Evolutionary conservation across 2,797 vertebrate species (phyloP).

Genomic region (Aphelocoma californica): DNA sequence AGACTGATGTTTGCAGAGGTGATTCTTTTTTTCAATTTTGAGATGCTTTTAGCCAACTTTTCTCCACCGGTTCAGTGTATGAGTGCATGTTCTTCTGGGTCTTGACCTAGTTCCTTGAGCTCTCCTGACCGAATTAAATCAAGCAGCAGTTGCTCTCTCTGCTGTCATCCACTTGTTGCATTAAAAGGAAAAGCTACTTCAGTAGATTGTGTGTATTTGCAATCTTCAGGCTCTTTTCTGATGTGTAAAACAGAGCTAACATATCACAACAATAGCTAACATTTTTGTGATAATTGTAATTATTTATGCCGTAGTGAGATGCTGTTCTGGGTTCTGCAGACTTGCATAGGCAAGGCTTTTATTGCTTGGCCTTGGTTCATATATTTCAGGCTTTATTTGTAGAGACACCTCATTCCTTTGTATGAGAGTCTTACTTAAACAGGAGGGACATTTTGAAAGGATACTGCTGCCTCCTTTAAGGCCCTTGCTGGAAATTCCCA

Average conservation of each 20-base stretch:
- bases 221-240: background rate
- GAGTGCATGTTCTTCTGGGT: background rate
- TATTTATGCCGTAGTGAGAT: background rate
- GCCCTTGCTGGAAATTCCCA: background rate
- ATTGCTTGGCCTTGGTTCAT: background rate
- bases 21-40: background rate
- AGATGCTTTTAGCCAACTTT: background rate
- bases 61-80: background rate
- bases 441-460: background rate
- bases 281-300: background rate
- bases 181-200: background rate
- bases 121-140: background rate
- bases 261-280: background rate
- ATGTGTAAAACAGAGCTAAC: background rate
- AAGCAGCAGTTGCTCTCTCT: background rate
- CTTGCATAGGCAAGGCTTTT: background rate
- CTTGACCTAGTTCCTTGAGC: constrained; percentile 8
- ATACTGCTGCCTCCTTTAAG: background rate
- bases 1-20: background rate
- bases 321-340: background rate
- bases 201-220: background rate
- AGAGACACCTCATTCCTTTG: background rate
- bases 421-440: background rate
- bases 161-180: background rate
- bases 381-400: background rate